phyloP scores from a whole-genome alignment of 2,113 vertebrate genomes.

The Leiothrix lutea region DNA sequence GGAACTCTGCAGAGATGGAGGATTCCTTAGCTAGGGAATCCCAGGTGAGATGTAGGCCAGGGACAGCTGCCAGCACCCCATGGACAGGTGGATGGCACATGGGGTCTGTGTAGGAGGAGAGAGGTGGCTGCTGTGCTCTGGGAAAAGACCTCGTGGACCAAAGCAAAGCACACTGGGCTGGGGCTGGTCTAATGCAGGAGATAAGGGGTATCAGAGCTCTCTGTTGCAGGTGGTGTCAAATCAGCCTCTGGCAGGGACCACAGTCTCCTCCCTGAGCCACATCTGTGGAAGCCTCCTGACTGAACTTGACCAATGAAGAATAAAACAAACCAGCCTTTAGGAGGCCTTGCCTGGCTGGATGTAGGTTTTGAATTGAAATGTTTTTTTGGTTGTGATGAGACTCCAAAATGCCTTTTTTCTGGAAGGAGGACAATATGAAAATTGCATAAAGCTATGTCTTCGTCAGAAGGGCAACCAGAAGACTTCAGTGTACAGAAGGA shows the following conservation, averaged over 20 bases:
- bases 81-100: neutral
- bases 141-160: neutral
- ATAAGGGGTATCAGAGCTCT: neutral
- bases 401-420: neutral
- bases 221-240: neutral
- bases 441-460: neutral
- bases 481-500: neutral
- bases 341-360: neutral
- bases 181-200: fast-evolving
- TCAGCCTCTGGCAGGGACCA: neutral
- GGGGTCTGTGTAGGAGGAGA: neutral
- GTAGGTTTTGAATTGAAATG: neutral
- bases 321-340: neutral
- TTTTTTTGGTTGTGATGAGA: neutral
- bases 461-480: neutral
- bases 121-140: neutral
- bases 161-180: neutral
- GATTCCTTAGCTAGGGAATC: neutral
- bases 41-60: too few species aligned
- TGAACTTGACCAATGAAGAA: neutral
- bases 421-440: neutral
- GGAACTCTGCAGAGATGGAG: neutral
- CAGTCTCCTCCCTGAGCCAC: neutral
- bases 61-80: neutral
- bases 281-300: neutral